Evolutionary conservation across 1,140 invertebrate genomes (phyloP).

Genomic region (Brachionus angularis): DNA sequence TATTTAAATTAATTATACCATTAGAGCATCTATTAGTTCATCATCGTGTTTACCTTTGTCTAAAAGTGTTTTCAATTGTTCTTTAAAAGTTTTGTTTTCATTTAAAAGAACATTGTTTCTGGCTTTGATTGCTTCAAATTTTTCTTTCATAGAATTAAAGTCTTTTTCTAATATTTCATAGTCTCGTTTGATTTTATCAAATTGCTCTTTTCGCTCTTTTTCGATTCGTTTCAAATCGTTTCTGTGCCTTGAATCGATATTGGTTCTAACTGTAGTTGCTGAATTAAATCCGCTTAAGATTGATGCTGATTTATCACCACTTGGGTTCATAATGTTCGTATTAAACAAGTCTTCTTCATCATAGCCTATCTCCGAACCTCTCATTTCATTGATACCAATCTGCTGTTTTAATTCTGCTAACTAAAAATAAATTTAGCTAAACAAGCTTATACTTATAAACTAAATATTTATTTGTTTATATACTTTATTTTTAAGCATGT

Average conservation of each 20-base stretch:
- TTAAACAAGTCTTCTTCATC: slow-evolving; percentile 17
- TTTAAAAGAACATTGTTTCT: slow-evolving; percentile 53
- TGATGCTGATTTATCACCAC: background rate
- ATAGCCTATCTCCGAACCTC: background rate
- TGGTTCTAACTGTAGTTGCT: background rate
- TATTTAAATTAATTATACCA: slow-evolving; percentile 46
- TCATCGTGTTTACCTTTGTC: slow-evolving; percentile 56
- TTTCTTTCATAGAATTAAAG: slow-evolving; percentile 49
- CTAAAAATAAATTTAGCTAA: too few relatives aligned
- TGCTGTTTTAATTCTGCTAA: slow-evolving; percentile 30
- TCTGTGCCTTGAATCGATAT: slow-evolving; percentile 27
- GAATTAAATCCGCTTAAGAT: slow-evolving; percentile 46
- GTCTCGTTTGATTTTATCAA: slow-evolving; percentile 45
- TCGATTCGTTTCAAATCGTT: slow-evolving; percentile 47
- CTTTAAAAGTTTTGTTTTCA: slow-evolving; percentile 51
- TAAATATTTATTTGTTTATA: slow-evolving; percentile 26
- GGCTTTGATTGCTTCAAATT: slow-evolving; percentile 54
- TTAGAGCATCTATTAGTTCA: slow-evolving; percentile 52
- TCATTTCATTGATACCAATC: background rate
- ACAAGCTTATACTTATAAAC: too few relatives aligned
- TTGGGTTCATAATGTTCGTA: background rate
- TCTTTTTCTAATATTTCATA: slow-evolving; percentile 1
- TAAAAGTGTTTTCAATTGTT: slow-evolving; percentile 52
- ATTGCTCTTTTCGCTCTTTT: slow-evolving; percentile 54
- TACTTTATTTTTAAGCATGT: slow-evolving; percentile 55